A percentile compares a stretch with the other conserved stretches of the same genome.
Conservation (phyloP, 2,888 invertebrate genomes). For the Lasius fuliginosus region DNA sequence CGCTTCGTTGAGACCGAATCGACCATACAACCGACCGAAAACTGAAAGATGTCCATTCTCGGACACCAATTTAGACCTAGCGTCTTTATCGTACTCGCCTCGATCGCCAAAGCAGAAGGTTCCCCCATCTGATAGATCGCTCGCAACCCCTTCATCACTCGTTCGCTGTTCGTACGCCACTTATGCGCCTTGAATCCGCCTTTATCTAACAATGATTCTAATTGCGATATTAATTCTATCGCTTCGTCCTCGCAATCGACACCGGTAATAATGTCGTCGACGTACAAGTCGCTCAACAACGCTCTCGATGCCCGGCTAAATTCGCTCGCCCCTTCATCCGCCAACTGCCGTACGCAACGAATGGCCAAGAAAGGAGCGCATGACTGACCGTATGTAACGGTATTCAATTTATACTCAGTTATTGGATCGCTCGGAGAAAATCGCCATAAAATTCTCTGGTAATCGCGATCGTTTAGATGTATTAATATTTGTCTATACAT, state of each 20-base stretch:
- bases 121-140: neutral
- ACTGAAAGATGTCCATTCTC: neutral
- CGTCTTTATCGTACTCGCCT: neutral
- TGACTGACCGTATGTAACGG: neutral
- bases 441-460: neutral
- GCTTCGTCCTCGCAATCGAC: neutral
- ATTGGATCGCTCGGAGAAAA: neutral
- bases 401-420: neutral
- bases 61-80: neutral
- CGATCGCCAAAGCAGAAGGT: neutral
- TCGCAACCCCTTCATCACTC: fast-evolving
- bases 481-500: constrained; percentile 19
- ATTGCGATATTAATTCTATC: neutral
- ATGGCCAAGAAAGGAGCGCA: neutral
- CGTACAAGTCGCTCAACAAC: neutral
- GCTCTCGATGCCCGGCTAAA: neutral
- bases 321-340: neutral
- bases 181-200: neutral
- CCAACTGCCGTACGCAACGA: neutral
- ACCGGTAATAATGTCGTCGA: neutral
- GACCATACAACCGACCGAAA: neutral
- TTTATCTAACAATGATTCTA: neutral
- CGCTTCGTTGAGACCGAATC: neutral
- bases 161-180: neutral
- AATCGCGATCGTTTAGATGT: neutral